Evolutionary conservation across 1,140 invertebrate genomes (phyloP), one percentile per base, ranked within the genome.

Genomic region (Adelges cooleyi): DNA sequence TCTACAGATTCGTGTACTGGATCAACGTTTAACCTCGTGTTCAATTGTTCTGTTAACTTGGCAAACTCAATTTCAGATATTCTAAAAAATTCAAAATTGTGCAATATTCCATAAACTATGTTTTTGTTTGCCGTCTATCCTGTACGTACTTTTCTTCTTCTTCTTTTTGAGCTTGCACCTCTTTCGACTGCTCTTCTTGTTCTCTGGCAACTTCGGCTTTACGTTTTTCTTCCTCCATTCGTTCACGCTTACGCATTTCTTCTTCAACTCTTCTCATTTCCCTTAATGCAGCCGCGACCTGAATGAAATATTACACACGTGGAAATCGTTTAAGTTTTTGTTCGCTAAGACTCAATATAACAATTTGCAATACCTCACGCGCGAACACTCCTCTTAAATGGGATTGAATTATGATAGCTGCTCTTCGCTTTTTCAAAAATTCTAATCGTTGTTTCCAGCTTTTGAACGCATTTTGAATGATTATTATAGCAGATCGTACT

Each of bases 261-360:
- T 93, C 89, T 75, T 96, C 92, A 25, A 95, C 87, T n/a, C 86
- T 78, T 69, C 86, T 81, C 87, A 93, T 92, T 79, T 95, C 90
- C 1, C 89, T 77, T 48, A 95, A 73, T 2, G 90, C 89, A 6
- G 85, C 77, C 0, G 92, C 92, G 10, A 87, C 85, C 74, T 79
- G 71, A 51, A 67, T 4, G 25, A n/a, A n/a, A n/a, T n/a, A n/a
- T n/a, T n/a, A 56, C 15, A 18, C 9, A 48, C 5, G 22, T 18
- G 9, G 17, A 48, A 48, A 6, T 3, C 40, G 15, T 38, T 38
- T 38, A 6, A 8, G 6, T 38, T 38, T 38, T 38, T 38, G 15
- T 11, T 17, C 4, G 3, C n/a, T n/a, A 44, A 44, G n/a, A 44
- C 3, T n/a, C 10, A 44, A 44, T n/a, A 44, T n/a, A 44, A 44